Evolutionary conservation across 2,797 vertebrate genomes (phyloP).

Genomic region (Macrochelys suwanniensis): DNA sequence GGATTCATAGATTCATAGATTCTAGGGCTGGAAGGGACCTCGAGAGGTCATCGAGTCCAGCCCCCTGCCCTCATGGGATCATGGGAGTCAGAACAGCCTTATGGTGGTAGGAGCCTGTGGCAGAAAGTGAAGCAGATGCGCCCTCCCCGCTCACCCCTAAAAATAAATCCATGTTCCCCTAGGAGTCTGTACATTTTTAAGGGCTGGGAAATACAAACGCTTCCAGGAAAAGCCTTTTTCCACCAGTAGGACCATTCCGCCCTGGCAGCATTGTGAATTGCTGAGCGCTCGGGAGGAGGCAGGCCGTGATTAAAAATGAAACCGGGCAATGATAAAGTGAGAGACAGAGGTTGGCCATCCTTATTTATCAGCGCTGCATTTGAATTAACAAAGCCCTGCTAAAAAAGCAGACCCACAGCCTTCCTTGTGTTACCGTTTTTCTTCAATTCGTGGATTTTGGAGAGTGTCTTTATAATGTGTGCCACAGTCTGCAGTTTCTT

Average conservation of each 20-base stretch:
- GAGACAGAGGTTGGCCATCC: not conserved
- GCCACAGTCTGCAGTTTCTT: constrained; percentile 45
- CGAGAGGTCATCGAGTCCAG: too few species aligned
- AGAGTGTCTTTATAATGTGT: not conserved
- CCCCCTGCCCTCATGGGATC: too few species aligned
- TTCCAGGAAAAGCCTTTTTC: not conserved
- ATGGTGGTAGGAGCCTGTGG: not conserved
- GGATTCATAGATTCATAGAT: too few species aligned
- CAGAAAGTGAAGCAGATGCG: not conserved
- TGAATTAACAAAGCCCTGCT: not conserved
- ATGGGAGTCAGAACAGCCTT: not conserved
- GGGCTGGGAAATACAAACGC: not conserved
- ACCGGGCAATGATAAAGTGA: not conserved
- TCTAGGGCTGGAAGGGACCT: too few species aligned
- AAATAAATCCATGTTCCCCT: not conserved
- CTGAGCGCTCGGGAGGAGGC: not conserved
- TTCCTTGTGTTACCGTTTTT: not conserved
- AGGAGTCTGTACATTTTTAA: not conserved
- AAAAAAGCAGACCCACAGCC: not conserved
- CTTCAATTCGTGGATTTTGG: not conserved
- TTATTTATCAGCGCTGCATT: not conserved
- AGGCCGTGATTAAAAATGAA: not conserved
- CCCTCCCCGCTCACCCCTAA: not conserved
- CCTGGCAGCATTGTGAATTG: not conserved
- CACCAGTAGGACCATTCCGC: not conserved